Evolutionary conservation across 1,140 invertebrate species (phyloP).

Genomic region (Epicauta chinensis): DNA sequence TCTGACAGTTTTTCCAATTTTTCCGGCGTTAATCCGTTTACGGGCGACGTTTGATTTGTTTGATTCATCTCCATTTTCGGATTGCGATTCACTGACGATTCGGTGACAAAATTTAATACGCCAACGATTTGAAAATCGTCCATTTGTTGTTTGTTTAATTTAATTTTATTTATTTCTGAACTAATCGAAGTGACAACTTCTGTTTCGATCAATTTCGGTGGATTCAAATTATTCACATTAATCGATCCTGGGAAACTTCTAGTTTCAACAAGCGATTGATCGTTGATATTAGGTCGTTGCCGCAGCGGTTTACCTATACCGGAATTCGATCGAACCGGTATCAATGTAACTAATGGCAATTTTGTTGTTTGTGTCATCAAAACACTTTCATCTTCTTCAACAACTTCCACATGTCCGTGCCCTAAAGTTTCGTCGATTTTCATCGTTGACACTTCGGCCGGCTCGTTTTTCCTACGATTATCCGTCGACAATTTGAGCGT

Average conservation of each 20-base stretch:
- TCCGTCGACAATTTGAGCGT: slow-evolving; percentile 28
- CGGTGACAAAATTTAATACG: slow-evolving; percentile 33
- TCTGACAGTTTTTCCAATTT: slow-evolving; percentile 42
- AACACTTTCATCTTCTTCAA: slow-evolving; percentile 36
- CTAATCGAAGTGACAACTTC: slow-evolving; percentile 33
- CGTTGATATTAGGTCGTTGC: slow-evolving; percentile 43
- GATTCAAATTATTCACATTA: slow-evolving; percentile 31
- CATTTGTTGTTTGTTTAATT: slow-evolving; percentile 20
- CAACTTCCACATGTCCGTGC: slow-evolving; percentile 40
- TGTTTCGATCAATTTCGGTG: slow-evolving; percentile 21
- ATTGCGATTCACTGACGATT: slow-evolving; percentile 20
- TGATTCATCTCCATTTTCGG: slow-evolving; percentile 34
- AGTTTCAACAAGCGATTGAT: slow-evolving; percentile 28
- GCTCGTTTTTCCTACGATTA: neutral
- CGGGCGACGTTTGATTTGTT: slow-evolving; percentile 13
- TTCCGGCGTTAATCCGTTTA: too few species aligned
- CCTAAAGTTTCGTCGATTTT: slow-evolving; percentile 21
- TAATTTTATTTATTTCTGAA: slow-evolving; percentile 18
- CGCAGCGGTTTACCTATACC: slow-evolving; percentile 50
- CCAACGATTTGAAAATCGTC: slow-evolving; percentile 35
- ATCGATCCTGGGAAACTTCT: slow-evolving; percentile 39
- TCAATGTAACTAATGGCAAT: slow-evolving; percentile 50
- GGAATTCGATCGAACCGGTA: slow-evolving; percentile 57
- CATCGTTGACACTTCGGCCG: neutral
- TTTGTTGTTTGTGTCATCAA: slow-evolving; percentile 43